These are phyloP conservation scores for Poeciliopsis presidionis DNA, from an alignment of 2,797 vertebrate genomes.

Conservation along the genomic window DNA sequence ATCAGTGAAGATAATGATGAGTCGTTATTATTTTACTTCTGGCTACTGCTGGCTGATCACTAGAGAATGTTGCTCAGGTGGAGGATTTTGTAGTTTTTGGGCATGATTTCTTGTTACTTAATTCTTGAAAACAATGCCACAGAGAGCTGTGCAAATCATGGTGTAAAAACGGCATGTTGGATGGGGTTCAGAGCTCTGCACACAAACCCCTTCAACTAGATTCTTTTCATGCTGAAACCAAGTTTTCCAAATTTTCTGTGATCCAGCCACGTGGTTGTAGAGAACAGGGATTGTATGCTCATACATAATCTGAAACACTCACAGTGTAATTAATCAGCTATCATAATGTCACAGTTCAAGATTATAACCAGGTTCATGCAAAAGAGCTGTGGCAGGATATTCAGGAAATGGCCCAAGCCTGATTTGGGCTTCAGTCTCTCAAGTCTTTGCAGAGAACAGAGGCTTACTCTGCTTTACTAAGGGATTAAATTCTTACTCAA, in stretches of 20 bases:
- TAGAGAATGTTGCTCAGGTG: too few relatives aligned
- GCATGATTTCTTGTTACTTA: neutral
- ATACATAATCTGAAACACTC: neutral
- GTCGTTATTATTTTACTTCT: too few relatives aligned
- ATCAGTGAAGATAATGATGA: too few relatives aligned
- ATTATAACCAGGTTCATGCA: neutral
- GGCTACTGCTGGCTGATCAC: too few relatives aligned
- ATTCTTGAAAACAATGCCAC: neutral
- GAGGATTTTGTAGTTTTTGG: neutral
- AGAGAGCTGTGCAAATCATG: neutral
- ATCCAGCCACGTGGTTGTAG: neutral
- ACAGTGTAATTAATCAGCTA: neutral
- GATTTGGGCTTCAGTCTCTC: neutral
- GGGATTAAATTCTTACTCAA: conserved; percentile 30
- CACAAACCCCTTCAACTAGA: neutral
- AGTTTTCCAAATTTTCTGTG: neutral
- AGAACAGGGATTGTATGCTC: neutral
- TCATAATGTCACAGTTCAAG: neutral
- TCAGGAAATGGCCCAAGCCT: neutral
- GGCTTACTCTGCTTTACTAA: conserved; percentile 3
- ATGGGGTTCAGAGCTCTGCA: neutral
- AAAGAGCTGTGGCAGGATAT: neutral
- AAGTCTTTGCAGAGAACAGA: neutral
- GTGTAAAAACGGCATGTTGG: neutral
- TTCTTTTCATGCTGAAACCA: neutral